Evolutionary conservation across 2,113 vertebrate genomes (phyloP).

Genomic region (Serilophus lunatus): DNA sequence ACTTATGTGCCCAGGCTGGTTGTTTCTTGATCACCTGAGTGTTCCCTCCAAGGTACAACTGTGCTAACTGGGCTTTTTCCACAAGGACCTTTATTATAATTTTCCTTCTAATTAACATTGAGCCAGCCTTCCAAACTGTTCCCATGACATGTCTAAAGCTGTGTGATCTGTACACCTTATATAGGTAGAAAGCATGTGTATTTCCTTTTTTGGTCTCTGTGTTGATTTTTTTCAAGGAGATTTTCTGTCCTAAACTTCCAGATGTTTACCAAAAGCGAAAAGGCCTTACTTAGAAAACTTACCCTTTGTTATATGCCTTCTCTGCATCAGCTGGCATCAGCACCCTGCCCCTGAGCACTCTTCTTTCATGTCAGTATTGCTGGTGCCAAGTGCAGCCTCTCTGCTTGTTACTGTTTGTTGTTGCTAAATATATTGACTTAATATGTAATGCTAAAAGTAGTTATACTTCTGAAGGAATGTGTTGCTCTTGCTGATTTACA

Average conservation of each 20-base stretch:
- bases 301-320: accelerated
- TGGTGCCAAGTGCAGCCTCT: not conserved
- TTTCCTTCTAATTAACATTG: not conserved
- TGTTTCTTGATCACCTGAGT: not conserved
- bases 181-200: accelerated
- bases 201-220: not conserved
- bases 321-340: not conserved
- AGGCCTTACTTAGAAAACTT: not conserved
- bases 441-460: not conserved
- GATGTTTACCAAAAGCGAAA: not conserved
- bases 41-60: not conserved
- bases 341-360: not conserved
- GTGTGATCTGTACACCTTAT: not conserved
- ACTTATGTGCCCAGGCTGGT: not conserved
- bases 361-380: not conserved
- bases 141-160: not conserved
- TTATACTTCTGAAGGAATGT: not conserved
- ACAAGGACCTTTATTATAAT: not conserved
- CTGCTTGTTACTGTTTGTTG: not conserved
- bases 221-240: not conserved
- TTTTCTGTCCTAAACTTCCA: not conserved
- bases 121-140: not conserved
- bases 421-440: not conserved
- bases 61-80: not conserved
- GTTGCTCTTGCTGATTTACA: not conserved